A percentile compares a stretch with the other conserved stretches of the same genome.
These are phyloP conservation scores for Pegoplata infirma DNA, from an alignment of 2,888 invertebrate species.

Conservation along the genomic window DNA sequence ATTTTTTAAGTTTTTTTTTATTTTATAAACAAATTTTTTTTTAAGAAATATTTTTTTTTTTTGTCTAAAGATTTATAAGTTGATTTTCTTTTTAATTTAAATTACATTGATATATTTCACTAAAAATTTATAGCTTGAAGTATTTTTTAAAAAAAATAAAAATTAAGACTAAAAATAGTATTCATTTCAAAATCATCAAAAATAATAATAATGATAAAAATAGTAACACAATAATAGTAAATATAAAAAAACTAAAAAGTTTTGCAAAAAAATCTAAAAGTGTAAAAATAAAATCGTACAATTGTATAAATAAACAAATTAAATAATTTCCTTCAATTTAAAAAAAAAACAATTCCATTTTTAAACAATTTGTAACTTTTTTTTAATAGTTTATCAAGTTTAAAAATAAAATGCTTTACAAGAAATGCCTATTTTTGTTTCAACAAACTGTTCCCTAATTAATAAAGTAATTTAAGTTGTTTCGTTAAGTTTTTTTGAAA, in stretches of 20 bases:
- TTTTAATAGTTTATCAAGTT: neutral
- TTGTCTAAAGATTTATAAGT: constrained; percentile 38
- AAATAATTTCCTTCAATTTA: neutral
- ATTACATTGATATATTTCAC: constrained; percentile 63
- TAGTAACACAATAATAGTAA: neutral
- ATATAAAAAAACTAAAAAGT: too few species aligned
- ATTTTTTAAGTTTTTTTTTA: neutral
- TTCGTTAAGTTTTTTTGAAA: constrained; percentile 17
- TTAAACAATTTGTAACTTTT: neutral
- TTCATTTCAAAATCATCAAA: too few species aligned
- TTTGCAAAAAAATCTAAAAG: constrained; percentile 18
- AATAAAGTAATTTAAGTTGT: constrained; percentile 38
- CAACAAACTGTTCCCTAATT: constrained; percentile 37
- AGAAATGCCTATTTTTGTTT: constrained; percentile 56
- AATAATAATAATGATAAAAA: constrained; percentile 17
- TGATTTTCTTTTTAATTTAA: constrained; percentile 50
- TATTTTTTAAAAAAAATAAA: constrained; percentile 40
- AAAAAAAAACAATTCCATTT: neutral
- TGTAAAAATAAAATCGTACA: neutral
- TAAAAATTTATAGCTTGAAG: constrained; percentile 59
- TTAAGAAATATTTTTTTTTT: constrained; percentile 36
- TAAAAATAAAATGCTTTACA: constrained; percentile 36
- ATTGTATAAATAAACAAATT: neutral
- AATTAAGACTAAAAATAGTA: too few species aligned
- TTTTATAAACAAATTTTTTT: constrained; percentile 46